Conservation (phyloP, 2,113 vertebrate genomes). For the Myiozetetes cayanensis region DNA sequence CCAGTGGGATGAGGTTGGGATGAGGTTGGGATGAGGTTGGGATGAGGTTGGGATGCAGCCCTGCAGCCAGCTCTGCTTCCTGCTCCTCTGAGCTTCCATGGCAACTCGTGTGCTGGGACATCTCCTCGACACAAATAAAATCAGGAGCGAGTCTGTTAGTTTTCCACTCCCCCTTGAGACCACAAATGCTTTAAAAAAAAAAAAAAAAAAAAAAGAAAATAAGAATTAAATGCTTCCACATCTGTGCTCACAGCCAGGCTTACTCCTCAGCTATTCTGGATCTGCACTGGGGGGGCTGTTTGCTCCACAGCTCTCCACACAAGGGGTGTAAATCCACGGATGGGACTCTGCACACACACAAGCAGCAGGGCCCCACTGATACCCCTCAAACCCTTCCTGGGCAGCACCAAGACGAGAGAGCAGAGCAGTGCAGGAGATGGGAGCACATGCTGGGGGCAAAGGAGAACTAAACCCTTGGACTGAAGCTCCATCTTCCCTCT, state of each 20-base stretch:
- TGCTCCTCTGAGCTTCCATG: not conserved
- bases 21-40: not conserved
- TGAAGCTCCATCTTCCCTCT: not conserved
- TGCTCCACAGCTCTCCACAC: not conserved
- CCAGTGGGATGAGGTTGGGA: not conserved
- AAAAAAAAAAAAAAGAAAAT: not conserved
- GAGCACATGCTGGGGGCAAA: not conserved
- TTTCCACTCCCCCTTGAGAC: not conserved
- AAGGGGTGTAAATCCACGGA: not conserved
- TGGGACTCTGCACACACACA: not conserved
- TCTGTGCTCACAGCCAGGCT: not conserved
- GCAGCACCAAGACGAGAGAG: not conserved
- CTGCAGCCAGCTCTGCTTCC: not conserved
- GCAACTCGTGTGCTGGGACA: not conserved
- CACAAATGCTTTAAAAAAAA: not conserved
- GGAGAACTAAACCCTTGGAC: not conserved
- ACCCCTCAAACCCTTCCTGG: rapidly evolving
- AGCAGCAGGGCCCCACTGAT: not conserved
- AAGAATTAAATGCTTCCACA: not conserved
- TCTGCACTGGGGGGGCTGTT: not conserved
- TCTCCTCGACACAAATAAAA: not conserved
- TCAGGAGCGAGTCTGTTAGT: not conserved
- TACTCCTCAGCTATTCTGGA: not conserved
- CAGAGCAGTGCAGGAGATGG: rapidly evolving
- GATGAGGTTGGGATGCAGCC: not conserved